Evolutionary conservation across 2,113 vertebrate species (phyloP).

Genomic region (Clarias batrachus): DNA sequence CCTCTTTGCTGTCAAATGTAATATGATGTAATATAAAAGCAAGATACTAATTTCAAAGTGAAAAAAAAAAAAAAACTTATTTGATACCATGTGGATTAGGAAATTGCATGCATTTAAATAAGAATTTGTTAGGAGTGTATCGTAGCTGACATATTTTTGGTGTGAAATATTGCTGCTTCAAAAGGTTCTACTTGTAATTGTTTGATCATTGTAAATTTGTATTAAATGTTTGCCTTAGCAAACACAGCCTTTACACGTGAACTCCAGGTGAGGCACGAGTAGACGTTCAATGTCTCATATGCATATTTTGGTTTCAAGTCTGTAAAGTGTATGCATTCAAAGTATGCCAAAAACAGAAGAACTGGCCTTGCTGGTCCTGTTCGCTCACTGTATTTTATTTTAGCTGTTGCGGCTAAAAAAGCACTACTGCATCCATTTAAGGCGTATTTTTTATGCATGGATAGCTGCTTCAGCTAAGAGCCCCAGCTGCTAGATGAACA

Average conservation of each 20-base stretch:
- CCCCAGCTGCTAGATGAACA: not conserved
- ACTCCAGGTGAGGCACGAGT: not conserved
- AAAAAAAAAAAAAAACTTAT: not conserved
- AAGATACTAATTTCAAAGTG: not conserved
- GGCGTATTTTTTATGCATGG: not conserved
- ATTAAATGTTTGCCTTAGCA: not conserved
- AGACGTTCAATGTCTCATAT: not conserved
- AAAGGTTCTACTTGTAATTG: not conserved
- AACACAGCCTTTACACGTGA: not conserved
- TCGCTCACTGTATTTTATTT: not conserved
- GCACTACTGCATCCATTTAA: not conserved
- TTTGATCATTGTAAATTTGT: not conserved
- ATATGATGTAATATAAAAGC: conserved; percentile 10
- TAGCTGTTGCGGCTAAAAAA: not conserved
- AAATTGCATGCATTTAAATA: not conserved
- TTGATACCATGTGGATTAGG: not conserved
- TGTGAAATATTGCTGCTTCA: not conserved
- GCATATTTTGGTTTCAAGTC: not conserved
- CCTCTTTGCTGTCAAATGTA: not conserved
- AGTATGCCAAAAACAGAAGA: not conserved
- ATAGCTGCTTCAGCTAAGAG: not conserved
- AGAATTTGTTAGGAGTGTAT: not conserved
- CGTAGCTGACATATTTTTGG: not conserved
- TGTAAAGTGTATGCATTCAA: not conserved
- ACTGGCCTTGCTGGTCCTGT: not conserved